These are phyloP conservation scores for Melolontha melolontha DNA, from an alignment of 2,888 invertebrate species.

Conservation along the genomic window DNA sequence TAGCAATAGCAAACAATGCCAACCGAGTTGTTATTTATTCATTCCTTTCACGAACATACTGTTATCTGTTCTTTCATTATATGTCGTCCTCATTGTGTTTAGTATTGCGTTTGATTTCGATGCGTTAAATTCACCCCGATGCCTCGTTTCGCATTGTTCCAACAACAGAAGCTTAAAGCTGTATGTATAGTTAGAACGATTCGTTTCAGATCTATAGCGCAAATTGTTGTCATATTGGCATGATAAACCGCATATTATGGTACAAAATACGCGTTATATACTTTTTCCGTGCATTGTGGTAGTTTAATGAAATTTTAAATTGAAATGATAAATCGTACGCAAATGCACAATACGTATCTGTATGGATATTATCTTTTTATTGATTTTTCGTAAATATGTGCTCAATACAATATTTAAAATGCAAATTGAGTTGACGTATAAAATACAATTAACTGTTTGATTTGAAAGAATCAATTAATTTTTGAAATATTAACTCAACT, in stretches of 20 bases:
- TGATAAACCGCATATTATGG: slow-evolving; percentile 23
- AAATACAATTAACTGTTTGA: no score
- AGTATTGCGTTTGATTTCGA: no score
- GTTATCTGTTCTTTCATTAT: slow-evolving; percentile 27
- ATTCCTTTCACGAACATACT: slow-evolving; percentile 20
- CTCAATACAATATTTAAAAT: no score
- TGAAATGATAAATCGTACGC: neutral
- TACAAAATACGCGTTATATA: neutral
- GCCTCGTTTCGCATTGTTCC: slow-evolving; percentile 25
- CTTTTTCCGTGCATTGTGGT: neutral
- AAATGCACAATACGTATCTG: neutral
- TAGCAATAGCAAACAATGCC: neutral
- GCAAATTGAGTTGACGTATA: no score
- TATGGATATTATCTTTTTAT: neutral
- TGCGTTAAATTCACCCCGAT: neutral
- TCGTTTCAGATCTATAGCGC: slow-evolving; percentile 3
- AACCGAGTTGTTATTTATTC: slow-evolving; percentile 21
- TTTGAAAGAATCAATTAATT: no score
- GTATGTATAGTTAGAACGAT: slow-evolving; percentile 1
- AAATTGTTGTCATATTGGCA: slow-evolving; percentile 30
- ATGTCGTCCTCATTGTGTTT: slow-evolving; percentile 9
- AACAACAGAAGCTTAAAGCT: neutral
- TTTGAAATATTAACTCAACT: no score
- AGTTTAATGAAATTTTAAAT: slow-evolving; percentile 10
- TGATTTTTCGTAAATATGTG: no score